Base-by-base conservation (phyloP, 1,140 invertebrate genomes). In the Cecropterus lyciades region DNA sequence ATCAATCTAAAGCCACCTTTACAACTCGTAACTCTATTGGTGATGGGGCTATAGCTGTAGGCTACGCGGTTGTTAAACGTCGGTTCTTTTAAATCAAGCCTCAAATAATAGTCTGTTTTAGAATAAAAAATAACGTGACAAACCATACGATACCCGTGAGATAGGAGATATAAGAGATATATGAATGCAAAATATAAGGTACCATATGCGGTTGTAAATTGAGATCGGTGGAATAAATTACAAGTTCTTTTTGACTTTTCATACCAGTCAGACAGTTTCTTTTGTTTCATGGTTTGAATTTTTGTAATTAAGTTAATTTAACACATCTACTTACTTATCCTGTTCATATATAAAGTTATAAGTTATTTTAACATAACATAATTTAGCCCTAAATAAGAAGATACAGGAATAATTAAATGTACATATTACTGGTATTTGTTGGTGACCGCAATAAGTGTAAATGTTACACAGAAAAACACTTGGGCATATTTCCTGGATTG, bases 71-170 rank as follows among this genome's bases (percentile, higher is more conserved):
- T 57, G 62, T 51, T 65, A 65, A 60, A 59, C 57, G 62, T 69
- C 62, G 49, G 62, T 65, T 69, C 67, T 59, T 69, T 69, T 69
- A 69, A 69, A 69, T 69, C 67, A 69, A 69, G 62, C 60, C 57
- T 53, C 27, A 51, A 69, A 69, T 69, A 60, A 69, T 70, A 70
- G 68, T 55, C 56, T 65, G 63, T 24, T 70, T 67, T 69, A 60
- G 37, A 57, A 46, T 62, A 63, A 63, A 62, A 63, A 63, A 43
- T 63, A 52, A 52, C 48, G 48, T 40, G 60, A 63, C 60, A 63
- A 52, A 52, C 60, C 30, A 40, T 63, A 63, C 60, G 49, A 63
- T 63, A 63, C 60, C 13, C 33, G 33, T 37, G 48, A 63, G 60
- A 63, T 63, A 24, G 43, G n/a, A n/a, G n/a, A n/a, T n/a, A n/a